Evolutionary conservation across 2,797 vertebrate species (phyloP).

Genomic region (Loris lydekkerianus): DNA sequence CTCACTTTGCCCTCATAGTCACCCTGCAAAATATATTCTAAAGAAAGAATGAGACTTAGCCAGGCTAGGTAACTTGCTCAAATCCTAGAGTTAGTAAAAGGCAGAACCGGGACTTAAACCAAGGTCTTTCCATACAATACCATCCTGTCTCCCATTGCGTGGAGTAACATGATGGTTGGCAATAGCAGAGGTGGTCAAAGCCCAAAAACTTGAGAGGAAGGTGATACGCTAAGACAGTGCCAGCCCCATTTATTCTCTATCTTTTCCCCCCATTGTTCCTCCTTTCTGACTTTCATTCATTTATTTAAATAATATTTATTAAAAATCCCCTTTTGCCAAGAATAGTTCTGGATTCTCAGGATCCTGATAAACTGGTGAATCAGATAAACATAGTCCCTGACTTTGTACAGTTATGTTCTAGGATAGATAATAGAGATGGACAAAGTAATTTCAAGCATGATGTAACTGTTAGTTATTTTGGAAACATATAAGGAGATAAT

Average conservation of each 20-base stretch:
- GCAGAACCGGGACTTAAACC: slow-evolving; percentile 29
- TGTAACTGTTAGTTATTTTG: slow-evolving; percentile 65
- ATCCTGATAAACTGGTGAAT: neutral
- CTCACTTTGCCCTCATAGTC: slow-evolving; percentile 75
- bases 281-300: slow-evolving; percentile 18
- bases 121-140: neutral
- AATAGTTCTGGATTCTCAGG: neutral
- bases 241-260: neutral
- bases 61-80: slow-evolving; percentile 11
- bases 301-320: neutral
- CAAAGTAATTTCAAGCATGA: slow-evolving; percentile 54
- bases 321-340: neutral
- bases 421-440: neutral
- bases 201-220: neutral
- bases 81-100: slow-evolving; percentile 2
- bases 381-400: neutral
- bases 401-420: neutral
- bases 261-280: neutral
- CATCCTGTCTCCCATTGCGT: neutral
- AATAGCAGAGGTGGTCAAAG: neutral
- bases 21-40: slow-evolving; percentile 51
- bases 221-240: neutral
- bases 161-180: neutral
- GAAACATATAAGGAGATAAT: slow-evolving; percentile 31
- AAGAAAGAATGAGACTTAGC: slow-evolving; percentile 4